phyloP scores from a whole-genome alignment of 1,140 invertebrate genomes.

The Parasteatoda tepidariorum region DNA sequence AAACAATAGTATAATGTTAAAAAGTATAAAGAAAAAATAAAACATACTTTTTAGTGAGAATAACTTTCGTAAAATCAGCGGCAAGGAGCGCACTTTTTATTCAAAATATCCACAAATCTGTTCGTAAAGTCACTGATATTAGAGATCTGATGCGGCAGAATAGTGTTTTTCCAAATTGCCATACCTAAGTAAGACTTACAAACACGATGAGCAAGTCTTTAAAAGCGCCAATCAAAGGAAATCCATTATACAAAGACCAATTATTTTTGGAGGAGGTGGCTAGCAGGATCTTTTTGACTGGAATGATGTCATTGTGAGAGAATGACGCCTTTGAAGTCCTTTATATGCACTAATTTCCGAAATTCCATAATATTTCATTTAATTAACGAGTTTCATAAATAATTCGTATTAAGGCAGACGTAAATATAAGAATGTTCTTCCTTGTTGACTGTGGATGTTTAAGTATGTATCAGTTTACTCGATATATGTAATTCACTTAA shows the following conservation, averaged over 20 bases:
- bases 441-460: no score
- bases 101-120: neutral
- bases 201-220: neutral
- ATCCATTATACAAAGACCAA: neutral
- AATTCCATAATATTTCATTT: no score
- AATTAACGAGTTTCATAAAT: no score
- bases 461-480: no score
- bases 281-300: neutral
- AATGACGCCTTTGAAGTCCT: neutral
- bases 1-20: no score
- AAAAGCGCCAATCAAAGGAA: neutral
- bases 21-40: no score
- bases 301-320: neutral
- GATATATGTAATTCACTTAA: no score
- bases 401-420: no score
- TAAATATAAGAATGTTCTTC: no score
- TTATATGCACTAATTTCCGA: no score
- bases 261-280: neutral
- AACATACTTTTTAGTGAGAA: no score
- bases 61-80: no score
- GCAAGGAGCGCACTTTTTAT: neutral
- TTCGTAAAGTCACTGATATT: neutral
- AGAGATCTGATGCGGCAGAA: neutral
- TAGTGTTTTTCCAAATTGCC: neutral
- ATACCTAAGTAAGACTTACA: neutral